Evolutionary conservation across 2,113 vertebrate genomes (phyloP).

Genomic region (Rhipidura dahli): DNA sequence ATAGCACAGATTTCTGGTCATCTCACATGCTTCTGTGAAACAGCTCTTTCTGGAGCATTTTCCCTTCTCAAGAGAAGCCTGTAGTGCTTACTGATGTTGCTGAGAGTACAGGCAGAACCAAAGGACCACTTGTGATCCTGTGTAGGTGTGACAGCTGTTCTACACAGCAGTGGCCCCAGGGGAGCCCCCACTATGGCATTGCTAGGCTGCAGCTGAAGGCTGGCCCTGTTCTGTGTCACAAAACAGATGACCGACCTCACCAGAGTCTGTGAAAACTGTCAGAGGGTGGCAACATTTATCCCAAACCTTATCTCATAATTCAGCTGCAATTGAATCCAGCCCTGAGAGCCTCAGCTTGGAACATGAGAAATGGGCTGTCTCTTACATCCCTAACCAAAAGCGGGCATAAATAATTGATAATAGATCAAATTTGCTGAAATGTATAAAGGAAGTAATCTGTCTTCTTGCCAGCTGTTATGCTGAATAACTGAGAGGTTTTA

Average conservation of each 20-base stretch:
- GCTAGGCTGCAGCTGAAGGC: neutral
- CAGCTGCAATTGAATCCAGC: neutral
- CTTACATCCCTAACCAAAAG: neutral
- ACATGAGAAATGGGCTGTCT: conserved; percentile 14
- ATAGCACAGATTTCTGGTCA: neutral
- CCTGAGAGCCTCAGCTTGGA: neutral
- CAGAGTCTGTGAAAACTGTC: neutral
- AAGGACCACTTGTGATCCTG: neutral
- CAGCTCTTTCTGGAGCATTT: neutral
- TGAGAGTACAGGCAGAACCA: neutral
- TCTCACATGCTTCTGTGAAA: neutral
- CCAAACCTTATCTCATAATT: neutral
- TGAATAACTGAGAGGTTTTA: neutral
- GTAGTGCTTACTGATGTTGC: neutral
- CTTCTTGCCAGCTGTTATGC: neutral
- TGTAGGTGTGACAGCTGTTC: neutral
- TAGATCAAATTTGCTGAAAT: conserved; percentile 29
- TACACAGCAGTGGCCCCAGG: neutral
- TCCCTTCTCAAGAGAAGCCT: neutral
- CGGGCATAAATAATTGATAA: conserved; percentile 26
- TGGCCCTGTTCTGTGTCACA: neutral
- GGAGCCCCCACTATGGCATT: neutral
- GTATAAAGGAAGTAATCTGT: conserved; percentile 23
- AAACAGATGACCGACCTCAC: neutral
- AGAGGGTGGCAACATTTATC: neutral